Evolutionary conservation across 2,113 vertebrate genomes (phyloP), one percentile per base, ranked within the genome.

Genomic region (Xiphophorus hellerii): DNA sequence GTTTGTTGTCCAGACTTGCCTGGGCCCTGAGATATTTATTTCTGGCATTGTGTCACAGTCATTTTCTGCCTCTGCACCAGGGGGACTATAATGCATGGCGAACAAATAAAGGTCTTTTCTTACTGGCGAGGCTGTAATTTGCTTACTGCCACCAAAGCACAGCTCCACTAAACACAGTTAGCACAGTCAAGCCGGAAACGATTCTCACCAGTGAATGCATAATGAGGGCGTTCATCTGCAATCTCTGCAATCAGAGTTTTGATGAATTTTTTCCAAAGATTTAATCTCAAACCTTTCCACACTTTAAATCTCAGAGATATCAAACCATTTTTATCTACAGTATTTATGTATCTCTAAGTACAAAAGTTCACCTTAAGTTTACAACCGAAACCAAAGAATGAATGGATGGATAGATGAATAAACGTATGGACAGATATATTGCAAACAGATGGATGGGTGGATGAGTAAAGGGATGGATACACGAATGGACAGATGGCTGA

Each of bases 1-100:
- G 89, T 81, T 87, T 87, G 84, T 87, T 89, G 91, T 92, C 89
- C 74, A 27, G 85, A 90, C 88, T 89, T 74, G 88, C 92, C 82
- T 66, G 80, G 87, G 83, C 90, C 73, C 86, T 74, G 81, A 89
- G 89, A 94, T 94, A 94, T 94, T 89, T 92, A 93, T 91, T 90
- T 88, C 84, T 77, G 76, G 69, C 86, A 89, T 94, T 93, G 88
- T 93, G 89, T 87, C 78, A 81, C 85, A 78, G 73, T 88, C 79
- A 88, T 91, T 90, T 90, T 81, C 81, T 80, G 81, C 86, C 89
- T 83, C 76, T 81, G 77, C 82, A 85, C 78, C 62, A 60, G 83
- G 82, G 84, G 82, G 83, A 80, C 82, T 74, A 27, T 82, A 89
- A 91, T 77, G 81, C 79, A 85, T 80, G 81, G 77, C 75, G 79